These are phyloP conservation scores for Cephalopterus ornatus DNA, from an alignment of 2,113 vertebrate genomes.

Conservation along the genomic window DNA sequence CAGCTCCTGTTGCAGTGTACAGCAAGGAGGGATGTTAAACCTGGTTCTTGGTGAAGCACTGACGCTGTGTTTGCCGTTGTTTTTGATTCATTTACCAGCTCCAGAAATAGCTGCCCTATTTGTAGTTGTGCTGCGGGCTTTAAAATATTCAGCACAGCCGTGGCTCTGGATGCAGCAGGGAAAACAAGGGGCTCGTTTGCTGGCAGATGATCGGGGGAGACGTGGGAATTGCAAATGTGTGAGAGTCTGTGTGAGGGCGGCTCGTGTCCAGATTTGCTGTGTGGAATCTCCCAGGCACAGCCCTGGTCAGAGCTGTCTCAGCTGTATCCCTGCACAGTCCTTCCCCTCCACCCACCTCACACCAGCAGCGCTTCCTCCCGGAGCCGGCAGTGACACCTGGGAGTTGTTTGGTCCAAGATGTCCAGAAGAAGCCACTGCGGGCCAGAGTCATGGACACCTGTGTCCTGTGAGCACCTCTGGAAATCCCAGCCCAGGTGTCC, in stretches of 20 bases:
- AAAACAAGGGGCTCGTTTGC: accelerated
- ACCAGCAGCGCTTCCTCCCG: neutral
- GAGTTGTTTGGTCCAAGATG: too few species aligned
- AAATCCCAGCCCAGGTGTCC: neutral
- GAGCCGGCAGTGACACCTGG: neutral
- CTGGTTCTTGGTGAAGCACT: neutral
- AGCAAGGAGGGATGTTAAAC: neutral
- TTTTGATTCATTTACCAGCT: neutral
- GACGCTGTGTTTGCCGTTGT: neutral
- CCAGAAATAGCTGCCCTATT: neutral
- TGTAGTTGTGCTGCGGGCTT: neutral
- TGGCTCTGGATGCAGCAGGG: neutral
- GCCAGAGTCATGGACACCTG: accelerated
- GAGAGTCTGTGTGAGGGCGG: neutral
- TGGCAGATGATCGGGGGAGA: neutral
- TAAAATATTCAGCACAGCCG: neutral
- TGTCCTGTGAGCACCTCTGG: neutral
- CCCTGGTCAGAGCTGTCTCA: neutral
- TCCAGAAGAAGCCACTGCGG: neutral
- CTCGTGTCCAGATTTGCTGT: neutral
- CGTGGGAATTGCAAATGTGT: neutral
- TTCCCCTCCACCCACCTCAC: neutral
- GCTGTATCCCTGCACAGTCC: neutral
- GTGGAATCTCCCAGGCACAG: neutral
- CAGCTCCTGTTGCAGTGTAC: neutral